phyloP scores from a whole-genome alignment of 2,113 vertebrate genomes.

The Crocuta crocuta region DNA sequence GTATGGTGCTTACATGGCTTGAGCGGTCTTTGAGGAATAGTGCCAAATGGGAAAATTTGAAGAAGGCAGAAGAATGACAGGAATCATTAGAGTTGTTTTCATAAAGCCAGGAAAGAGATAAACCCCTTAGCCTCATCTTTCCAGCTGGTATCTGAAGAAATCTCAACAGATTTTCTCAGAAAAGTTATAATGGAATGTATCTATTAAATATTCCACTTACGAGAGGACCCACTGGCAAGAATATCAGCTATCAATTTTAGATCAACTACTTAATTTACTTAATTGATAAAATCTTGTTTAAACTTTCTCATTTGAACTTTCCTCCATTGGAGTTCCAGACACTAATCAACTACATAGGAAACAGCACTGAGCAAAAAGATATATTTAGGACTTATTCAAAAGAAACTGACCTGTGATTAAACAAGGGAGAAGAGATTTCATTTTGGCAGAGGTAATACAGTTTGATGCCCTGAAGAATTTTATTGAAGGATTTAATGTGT shows the following conservation, averaged over 20 bases:
- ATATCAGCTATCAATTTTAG: slow-evolving; percentile 41
- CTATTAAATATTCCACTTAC: background rate
- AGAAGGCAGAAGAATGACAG: slow-evolving; percentile 27
- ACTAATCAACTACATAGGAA: background rate
- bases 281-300: slow-evolving; percentile 15
- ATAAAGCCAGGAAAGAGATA: background rate
- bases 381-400: slow-evolving; percentile 46
- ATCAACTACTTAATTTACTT: slow-evolving; percentile 26
- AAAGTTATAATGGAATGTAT: slow-evolving; percentile 2
- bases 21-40: background rate
- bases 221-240: background rate
- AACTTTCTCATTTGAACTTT: slow-evolving; percentile 35
- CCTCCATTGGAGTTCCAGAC: slow-evolving; percentile 37
- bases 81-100: slow-evolving; percentile 1
- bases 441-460: background rate
- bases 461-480: background rate
- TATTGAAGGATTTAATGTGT: background rate
- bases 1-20: background rate
- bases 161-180: slow-evolving; percentile 1
- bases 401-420: slow-evolving; percentile 31
- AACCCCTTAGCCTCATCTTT: background rate
- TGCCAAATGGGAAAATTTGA: background rate
- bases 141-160: slow-evolving; percentile 19
- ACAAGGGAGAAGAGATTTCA: background rate
- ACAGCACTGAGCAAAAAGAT: background rate